Conservation (phyloP, 2,797 vertebrate species). For the Helarctos malayanus region DNA sequence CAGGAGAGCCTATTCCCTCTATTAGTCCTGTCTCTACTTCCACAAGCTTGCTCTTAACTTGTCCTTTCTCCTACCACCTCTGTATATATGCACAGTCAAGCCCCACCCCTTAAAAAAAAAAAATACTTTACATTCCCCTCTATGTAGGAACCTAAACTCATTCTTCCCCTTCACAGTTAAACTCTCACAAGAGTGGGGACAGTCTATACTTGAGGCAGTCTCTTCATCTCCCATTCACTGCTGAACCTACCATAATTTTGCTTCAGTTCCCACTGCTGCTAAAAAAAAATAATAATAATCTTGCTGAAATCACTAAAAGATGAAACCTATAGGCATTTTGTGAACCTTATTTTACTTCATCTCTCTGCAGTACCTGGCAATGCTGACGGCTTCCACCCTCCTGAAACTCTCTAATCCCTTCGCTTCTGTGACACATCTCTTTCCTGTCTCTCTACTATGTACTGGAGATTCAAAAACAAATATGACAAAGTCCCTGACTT, state of each 20-base stretch:
- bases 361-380: background rate
- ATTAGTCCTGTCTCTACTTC: background rate
- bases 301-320: background rate
- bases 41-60: background rate
- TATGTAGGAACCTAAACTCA: background rate
- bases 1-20: background rate
- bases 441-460: background rate
- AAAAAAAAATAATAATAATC: background rate
- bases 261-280: background rate
- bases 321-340: background rate
- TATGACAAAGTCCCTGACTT: background rate
- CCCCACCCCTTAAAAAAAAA: background rate
- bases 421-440: background rate
- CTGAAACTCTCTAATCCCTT: background rate
- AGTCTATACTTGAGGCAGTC: background rate
- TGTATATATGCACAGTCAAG: background rate
- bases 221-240: background rate
- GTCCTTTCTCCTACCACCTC: background rate
- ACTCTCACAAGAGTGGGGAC: background rate
- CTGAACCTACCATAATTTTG: background rate
- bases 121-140: background rate
- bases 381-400: background rate
- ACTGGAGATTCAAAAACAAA: background rate
- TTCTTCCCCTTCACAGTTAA: slow-evolving; percentile 4
- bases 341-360: slow-evolving; percentile 6